Evolutionary conservation across 2,888 invertebrate genomes (phyloP).

Genomic region (Lottia gigantea): DNA sequence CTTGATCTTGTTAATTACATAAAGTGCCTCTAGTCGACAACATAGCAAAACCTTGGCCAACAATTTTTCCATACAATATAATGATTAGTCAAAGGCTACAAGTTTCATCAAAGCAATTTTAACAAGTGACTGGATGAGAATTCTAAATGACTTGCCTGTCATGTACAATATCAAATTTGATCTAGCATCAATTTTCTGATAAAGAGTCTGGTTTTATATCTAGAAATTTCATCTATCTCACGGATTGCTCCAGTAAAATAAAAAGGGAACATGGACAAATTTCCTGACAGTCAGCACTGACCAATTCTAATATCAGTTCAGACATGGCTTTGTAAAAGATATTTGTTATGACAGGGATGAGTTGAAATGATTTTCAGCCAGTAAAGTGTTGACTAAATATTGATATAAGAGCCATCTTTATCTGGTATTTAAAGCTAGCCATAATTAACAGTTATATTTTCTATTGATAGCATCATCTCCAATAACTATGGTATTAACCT

Average conservation of each 20-base stretch:
- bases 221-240: too few relatives aligned
- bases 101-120: conserved; percentile 1
- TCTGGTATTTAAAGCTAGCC: too few relatives aligned
- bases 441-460: too few relatives aligned
- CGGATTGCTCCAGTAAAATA: too few relatives aligned
- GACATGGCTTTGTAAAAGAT: neutral
- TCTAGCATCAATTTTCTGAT: neutral
- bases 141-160: neutral
- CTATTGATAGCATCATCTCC: too few relatives aligned
- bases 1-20: neutral
- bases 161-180: neutral
- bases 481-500: too few relatives aligned
- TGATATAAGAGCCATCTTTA: neutral
- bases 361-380: neutral
- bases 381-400: neutral
- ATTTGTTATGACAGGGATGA: neutral
- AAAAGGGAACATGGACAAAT: too few relatives aligned
- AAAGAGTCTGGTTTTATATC: too few relatives aligned
- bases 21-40: neutral
- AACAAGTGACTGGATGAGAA: neutral
- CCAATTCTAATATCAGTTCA: too few relatives aligned
- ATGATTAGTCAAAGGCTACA: neutral
- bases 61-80: neutral
- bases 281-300: too few relatives aligned
- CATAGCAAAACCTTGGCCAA: neutral